A percentile compares a stretch with the other conserved stretches of the same genome.
Conservation (phyloP, 2,888 invertebrate genomes). For the Nemoura dubitans region DNA sequence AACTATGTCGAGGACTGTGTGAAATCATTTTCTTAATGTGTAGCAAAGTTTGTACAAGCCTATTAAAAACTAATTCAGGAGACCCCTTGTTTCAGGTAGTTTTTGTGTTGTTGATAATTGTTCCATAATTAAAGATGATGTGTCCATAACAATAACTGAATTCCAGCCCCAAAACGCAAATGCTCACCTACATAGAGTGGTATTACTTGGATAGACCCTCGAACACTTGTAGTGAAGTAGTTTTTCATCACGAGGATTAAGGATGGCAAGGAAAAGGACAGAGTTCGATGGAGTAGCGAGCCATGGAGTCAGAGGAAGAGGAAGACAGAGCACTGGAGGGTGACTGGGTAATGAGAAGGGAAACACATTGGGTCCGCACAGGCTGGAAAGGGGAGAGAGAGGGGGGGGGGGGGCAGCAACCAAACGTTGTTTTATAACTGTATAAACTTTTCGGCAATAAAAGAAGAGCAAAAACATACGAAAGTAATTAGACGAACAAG, state of each 20-base stretch:
- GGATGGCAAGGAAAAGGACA: not conserved
- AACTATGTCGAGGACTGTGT: too few relatives aligned
- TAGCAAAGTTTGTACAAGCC: too few relatives aligned
- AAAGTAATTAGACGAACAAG: constrained; percentile 38
- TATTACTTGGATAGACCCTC: not conserved
- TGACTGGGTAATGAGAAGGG: constrained; percentile 16
- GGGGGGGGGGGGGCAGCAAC: not conserved
- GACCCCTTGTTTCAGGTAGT: too few relatives aligned
- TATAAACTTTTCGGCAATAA: constrained; percentile 38
- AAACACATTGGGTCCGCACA: not conserved
- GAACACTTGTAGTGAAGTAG: not conserved
- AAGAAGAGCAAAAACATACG: constrained; percentile 40
- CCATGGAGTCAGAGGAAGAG: not conserved
- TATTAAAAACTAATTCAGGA: too few relatives aligned
- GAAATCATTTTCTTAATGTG: too few relatives aligned
- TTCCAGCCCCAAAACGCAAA: too few relatives aligned
- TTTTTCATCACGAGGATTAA: not conserved
- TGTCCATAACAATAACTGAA: too few relatives aligned
- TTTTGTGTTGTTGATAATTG: too few relatives aligned
- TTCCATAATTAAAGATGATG: too few relatives aligned
- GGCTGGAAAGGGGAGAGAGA: not conserved
- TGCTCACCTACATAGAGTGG: too few relatives aligned
- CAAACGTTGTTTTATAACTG: constrained; percentile 36
- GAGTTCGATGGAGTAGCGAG: not conserved
- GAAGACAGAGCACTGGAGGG: not conserved